Evolutionary conservation across 2,113 vertebrate species (phyloP), one percentile per base, ranked within the genome.

Genomic region (Blennius ocellaris): DNA sequence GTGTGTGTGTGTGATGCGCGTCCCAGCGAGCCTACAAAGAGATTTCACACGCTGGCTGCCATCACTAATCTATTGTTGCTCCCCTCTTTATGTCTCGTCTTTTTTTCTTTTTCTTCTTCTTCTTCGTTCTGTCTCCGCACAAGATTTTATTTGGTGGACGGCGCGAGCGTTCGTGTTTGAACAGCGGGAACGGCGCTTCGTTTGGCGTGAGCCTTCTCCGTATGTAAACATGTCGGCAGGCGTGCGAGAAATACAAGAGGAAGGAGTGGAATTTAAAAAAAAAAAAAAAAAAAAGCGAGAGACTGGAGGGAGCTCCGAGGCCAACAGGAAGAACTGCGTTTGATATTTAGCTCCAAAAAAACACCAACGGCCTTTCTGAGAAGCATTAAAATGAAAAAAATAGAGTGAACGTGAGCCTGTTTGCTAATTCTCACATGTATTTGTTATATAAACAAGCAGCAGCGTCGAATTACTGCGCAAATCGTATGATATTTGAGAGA

Each of bases 31-130:
- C 71, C 81, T 63, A 83, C 85, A 86, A 86, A 82, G 83, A 87
- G 78, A 89, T 89, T 89, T 89, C 79, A 73, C 85, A 89, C 80
- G 37, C 81, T 69, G 81, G 81, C 83, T 83, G 87, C 74, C 86
- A 76, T 90, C 15, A 79, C 83, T 86, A 84, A 88, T 86, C 85
- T 87, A 80, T 85, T 83, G 82, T 79, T 38, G 64, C 76, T 62
- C 64, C 21, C 16, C n/a, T 55, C 50, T 75, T 44, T 39, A 59
- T 54, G 47, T 59, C 64, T n/a, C 21, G 39, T 61, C 76, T 16
- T 48, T 80, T 68, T 75, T 52, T 70, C 8, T 76, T 55, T 4
- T 30, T 30, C 21, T 80, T 68, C 72, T 52, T 70, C 8, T 76
- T 55, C 21, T 30, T 30, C 21, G 21, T 30, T 30, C 21, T 4